Evolutionary conservation across 2,888 invertebrate species (phyloP).

Genomic region (Aphodius granarius): DNA sequence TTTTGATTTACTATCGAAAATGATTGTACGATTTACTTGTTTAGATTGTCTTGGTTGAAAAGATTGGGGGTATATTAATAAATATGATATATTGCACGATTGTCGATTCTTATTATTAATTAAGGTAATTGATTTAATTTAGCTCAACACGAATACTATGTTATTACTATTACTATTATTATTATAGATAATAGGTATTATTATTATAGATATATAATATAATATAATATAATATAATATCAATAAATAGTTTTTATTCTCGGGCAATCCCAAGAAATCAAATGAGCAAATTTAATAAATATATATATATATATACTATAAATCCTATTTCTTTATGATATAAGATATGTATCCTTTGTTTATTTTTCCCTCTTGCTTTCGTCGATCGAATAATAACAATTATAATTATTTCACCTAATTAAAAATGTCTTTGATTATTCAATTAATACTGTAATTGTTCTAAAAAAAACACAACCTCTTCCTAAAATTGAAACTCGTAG

Average conservation of each 20-base stretch:
- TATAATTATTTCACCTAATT: neutral
- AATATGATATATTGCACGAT: slow-evolving; percentile 12
- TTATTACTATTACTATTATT: too few relatives aligned
- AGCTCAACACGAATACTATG: too few relatives aligned
- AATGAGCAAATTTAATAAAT: slow-evolving; percentile 1
- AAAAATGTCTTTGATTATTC: neutral
- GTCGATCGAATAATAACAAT: neutral
- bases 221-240: too few relatives aligned
- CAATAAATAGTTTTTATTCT: neutral
- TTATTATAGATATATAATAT: neutral
- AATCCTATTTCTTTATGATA: slow-evolving; percentile 1
- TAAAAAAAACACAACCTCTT: neutral
- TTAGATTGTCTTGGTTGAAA: slow-evolving; percentile 4
- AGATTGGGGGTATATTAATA: neutral
- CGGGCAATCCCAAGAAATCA: neutral
- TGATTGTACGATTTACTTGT: slow-evolving; percentile 12
- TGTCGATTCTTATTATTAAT: slow-evolving; percentile 1
- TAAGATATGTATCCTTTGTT: slow-evolving; percentile 11
- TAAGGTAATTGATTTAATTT: neutral
- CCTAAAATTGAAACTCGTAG: slow-evolving; percentile 49
- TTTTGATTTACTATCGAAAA: neutral
- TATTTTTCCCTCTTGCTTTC: slow-evolving; percentile 3
- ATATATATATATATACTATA: neutral
- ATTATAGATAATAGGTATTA: neutral
- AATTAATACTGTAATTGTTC: neutral